phyloP scores from a whole-genome alignment of 1,140 invertebrate genomes.

The Polyergus mexicanus region DNA sequence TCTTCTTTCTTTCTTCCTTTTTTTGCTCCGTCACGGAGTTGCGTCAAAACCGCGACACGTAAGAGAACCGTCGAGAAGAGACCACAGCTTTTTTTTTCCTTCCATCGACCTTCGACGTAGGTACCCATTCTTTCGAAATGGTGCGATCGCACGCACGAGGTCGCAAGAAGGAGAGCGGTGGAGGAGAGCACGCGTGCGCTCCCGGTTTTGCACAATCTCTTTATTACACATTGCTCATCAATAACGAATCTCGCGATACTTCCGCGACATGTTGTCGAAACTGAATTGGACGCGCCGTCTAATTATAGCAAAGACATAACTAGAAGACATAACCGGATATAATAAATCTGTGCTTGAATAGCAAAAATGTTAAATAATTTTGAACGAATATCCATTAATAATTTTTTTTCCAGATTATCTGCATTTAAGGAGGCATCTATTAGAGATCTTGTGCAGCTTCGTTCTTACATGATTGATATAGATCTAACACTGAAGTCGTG shows the following conservation, averaged over 20 bases:
- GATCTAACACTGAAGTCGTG: constrained; percentile 8
- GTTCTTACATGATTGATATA: background rate
- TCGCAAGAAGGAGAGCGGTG: constrained; percentile 67
- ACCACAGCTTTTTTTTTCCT: constrained; percentile 63
- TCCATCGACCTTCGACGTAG: constrained; percentile 60
- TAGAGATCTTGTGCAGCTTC: background rate
- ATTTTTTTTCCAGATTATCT: background rate
- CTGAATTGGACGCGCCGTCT: constrained; percentile 33
- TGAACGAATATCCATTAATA: background rate
- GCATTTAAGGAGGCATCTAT: background rate
- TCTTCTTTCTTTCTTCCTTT: constrained; percentile 36
- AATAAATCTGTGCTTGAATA: background rate
- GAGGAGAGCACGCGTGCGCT: background rate
- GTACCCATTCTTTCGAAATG: constrained; percentile 65
- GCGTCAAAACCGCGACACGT: constrained; percentile 60
- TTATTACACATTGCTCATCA: constrained; percentile 54
- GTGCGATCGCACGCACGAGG: constrained; percentile 60
- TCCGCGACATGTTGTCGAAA: constrained; percentile 60
- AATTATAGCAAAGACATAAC: constrained; percentile 39
- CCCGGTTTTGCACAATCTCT: constrained; percentile 49
- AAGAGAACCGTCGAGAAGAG: constrained; percentile 62
- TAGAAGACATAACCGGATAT: background rate
- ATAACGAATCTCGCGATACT: constrained; percentile 62
- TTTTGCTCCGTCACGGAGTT: constrained; percentile 51
- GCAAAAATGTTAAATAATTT: background rate